Percentiles rank a stretch among this genome's conserved stretches.
phyloP scores from a whole-genome alignment of 2,113 vertebrate genomes.

The Brienomyrus longianalis region DNA sequence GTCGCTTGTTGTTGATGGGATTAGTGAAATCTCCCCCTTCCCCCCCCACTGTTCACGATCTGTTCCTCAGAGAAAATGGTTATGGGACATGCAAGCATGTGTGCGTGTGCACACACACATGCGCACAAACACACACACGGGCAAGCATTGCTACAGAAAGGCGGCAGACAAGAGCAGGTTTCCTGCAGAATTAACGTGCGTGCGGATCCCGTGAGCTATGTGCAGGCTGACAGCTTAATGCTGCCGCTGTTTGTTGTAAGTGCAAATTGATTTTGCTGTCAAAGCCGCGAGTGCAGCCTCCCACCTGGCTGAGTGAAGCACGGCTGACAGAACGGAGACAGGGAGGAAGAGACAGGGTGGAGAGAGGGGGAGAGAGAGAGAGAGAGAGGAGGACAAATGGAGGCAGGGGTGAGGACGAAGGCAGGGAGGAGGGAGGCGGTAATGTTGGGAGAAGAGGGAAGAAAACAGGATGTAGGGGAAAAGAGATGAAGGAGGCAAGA shows the following conservation, averaged over 20 bases:
- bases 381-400: slow-evolving; percentile 10
- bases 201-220: slow-evolving; percentile 28
- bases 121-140: not conserved
- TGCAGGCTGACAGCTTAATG: slow-evolving; percentile 27
- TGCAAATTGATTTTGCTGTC: slow-evolving; percentile 51
- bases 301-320: slow-evolving; percentile 34
- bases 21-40: not conserved
- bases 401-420: slow-evolving; percentile 13
- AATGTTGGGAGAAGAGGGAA: not conserved
- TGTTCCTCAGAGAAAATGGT: not conserved
- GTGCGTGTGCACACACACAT: too few species aligned
- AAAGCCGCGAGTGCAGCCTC: slow-evolving; percentile 37
- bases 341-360: not conserved
- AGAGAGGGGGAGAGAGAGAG: not conserved
- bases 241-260: slow-evolving; percentile 43
- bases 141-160: slow-evolving; percentile 11
- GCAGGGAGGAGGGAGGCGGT: not conserved
- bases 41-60: slow-evolving; percentile 7
- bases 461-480: not conserved
- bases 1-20: not conserved
- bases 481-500: not conserved
- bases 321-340: slow-evolving; percentile 1
- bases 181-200: slow-evolving; percentile 40
- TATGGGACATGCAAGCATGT: not conserved
- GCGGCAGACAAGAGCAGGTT: slow-evolving; percentile 35